Base-by-base conservation (phyloP, 2,888 invertebrate species). In the Smittia aterrima region DNA sequence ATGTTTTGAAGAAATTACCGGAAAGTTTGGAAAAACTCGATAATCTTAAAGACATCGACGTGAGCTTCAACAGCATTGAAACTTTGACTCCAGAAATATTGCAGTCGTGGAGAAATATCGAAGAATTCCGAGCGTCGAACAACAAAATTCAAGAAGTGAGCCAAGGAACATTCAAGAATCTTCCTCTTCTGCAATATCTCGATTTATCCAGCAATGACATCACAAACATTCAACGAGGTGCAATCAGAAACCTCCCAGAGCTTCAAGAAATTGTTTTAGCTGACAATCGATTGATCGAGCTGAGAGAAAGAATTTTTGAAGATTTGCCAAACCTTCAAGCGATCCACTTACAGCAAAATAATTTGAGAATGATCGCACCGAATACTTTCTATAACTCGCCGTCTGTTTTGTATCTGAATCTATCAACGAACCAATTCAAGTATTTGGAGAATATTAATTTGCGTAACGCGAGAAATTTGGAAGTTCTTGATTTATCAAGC, bases 141-240 rank as follows among this genome's bases (percentile, higher is more conserved):
- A 95, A 95, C 82, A 88, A 89, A 78, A 86, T 95, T 53, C 84
- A 87, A 22, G 89, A 89, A 78, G 79, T 95, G 27, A 86, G 87
- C 68, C 86, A 89, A 76, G 90, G 90, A 16, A 89, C 90, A 16
- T 92, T 95, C 77, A 86, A 87, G 77, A 87, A 90, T 77, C 82
- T 94, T 54, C 87, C 87, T 22, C 87, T 89, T 76, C 81, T 96
- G 38, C 89, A 89, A 77, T 86, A 89, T 54, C 86, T 96, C 47
- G 90, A 93, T 82, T 84, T 96, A 77, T 91, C 93, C 76, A 90
- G 90, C 78, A 93, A 96, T 81, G 90, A 93, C 79, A 85, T 96
- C 38, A 87, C 89, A 79, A 84, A 88, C 20, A 85, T 95, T 38
- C 90, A 92, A 78, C 85, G 90, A 0, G 89, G 90, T 76, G 88